Base-by-base conservation (phyloP, 2,888 invertebrate species). In the Drosophila diplacantha region DNA sequence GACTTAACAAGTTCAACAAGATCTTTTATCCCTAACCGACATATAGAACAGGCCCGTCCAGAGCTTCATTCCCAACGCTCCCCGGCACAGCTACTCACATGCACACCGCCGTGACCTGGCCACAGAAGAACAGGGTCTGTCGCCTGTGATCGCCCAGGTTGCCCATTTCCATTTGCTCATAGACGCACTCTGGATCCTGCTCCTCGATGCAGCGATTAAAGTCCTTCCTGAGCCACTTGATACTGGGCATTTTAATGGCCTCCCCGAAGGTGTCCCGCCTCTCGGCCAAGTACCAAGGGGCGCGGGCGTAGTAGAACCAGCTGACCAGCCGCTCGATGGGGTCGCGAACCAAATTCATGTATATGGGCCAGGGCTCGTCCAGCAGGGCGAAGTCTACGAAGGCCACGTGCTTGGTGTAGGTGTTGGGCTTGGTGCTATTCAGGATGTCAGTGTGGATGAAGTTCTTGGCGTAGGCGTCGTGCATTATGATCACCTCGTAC, bases 241-340 rank as follows among this genome's bases (percentile, higher is more conserved):
- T 31, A 6, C 63, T 93, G 88, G 87, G 85, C 54, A 83, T n/a
- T 44, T 61, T n/a, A 32, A 73, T 74, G 16, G 75, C 54, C 5
- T 68, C 63, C 2, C 83, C 78, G 50, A 85, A 87, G 14, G 54
- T 14, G 5, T 59, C 56, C 18, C 69, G 73, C 2, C 95, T 90
- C 86, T 95, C 95, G 22, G 95, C 95, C 85, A 95, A 94, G 89
- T 96, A 96, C 95, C 95, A 96, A 0, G 95, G 95, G 0, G 95
- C 95, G 52, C 96, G 89, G 12, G 95, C 93, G 87, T 96, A 96
- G 88, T 96, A 96, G 86, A 95, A 96, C 96, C 96, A 96, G 7
- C 95, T 95, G 83, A 96, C 95, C 26, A 95, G 93, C 41, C 96
- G 90, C 87, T 96, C 96, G 35, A 96, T 92, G 0, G 96, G 96